Conservation (phyloP, 2,888 invertebrate species). For the Phaedon cochleariae region DNA sequence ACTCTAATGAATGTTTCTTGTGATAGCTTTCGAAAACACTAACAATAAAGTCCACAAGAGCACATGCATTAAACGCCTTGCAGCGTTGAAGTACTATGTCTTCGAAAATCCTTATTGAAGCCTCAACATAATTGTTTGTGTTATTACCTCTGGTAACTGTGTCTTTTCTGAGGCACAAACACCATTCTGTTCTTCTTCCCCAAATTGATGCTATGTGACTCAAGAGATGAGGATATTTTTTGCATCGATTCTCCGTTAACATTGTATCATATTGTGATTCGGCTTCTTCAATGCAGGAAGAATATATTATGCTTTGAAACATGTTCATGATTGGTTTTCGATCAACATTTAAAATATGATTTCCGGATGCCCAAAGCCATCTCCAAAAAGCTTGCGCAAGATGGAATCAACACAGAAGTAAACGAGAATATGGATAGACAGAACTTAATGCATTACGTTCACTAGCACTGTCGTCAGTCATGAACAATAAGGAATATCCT, state of each 20-base stretch:
- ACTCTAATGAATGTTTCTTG: slow-evolving; percentile 6
- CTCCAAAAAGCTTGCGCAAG: neutral
- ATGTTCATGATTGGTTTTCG: slow-evolving; percentile 6
- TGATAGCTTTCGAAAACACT: slow-evolving; percentile 12
- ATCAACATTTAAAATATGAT: neutral
- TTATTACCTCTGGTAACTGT: slow-evolving; percentile 17
- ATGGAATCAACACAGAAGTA: slow-evolving; percentile 5
- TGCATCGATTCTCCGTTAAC: too few relatives aligned
- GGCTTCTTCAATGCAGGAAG: slow-evolving; percentile 11
- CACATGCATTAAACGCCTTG: slow-evolving; percentile 17
- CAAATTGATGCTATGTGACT: too few relatives aligned
- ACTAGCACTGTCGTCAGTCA: slow-evolving; percentile 7
- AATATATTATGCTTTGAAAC: slow-evolving; percentile 1
- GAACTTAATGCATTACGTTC: slow-evolving; percentile 1
- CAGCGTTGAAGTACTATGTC: slow-evolving; percentile 12
- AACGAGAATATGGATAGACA: neutral
- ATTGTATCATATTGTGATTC: neutral
- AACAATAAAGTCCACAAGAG: too few relatives aligned
- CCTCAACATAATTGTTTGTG: too few relatives aligned
- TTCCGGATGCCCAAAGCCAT: slow-evolving; percentile 5
- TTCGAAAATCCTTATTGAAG: slow-evolving; percentile 14
- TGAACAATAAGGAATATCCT: slow-evolving; percentile 7
- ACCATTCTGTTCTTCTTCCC: slow-evolving; percentile 20
- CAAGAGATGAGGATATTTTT: too few relatives aligned
- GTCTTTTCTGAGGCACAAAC: slow-evolving; percentile 6